Percentiles rank a stretch among this genome's conserved stretches.
Conservation (phyloP, 2,888 invertebrate genomes). For the Sphaerophoria taeniata region DNA sequence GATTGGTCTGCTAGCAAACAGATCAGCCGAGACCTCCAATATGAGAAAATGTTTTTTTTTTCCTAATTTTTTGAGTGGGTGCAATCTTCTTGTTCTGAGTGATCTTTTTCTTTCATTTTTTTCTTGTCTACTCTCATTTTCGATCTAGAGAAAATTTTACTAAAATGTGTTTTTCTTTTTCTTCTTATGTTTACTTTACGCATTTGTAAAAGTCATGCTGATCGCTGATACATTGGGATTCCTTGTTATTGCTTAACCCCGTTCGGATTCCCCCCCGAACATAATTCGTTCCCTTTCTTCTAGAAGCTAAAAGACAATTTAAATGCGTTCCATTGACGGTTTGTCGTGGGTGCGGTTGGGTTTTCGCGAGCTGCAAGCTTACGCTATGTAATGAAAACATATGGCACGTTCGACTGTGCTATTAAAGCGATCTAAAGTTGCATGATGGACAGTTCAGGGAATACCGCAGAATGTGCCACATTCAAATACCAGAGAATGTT, state of each 20-base stretch:
- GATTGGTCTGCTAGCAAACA: constrained; percentile 41
- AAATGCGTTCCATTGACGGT: constrained; percentile 22
- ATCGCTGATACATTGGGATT: background rate
- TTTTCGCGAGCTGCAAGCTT: background rate
- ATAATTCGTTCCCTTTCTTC: background rate
- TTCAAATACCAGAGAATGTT: constrained; percentile 43
- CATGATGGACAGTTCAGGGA: constrained; percentile 34
- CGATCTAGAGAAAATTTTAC: constrained; percentile 44
- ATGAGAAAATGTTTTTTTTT: constrained; percentile 22
- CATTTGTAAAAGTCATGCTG: background rate
- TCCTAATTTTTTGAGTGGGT: constrained; percentile 47
- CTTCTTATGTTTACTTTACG: constrained; percentile 62
- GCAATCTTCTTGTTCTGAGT: constrained; percentile 34
- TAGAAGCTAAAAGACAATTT: constrained; percentile 1
- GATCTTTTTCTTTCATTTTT: background rate
- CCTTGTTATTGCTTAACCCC: background rate
- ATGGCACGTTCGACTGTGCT: constrained; percentile 38
- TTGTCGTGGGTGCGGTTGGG: constrained; percentile 48
- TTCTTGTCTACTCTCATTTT: constrained; percentile 7
- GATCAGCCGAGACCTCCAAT: constrained; percentile 38
- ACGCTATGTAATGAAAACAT: constrained; percentile 55
- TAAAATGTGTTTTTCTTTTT: too few relatives aligned
- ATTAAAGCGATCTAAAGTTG: constrained; percentile 26
- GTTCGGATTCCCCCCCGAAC: background rate
- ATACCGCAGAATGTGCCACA: constrained; percentile 28